Percentiles rank a stretch among this genome's conserved stretches.
These are phyloP conservation scores for Gila robusta DNA, from an alignment of 2,797 vertebrate species.

Conservation along the genomic window DNA sequence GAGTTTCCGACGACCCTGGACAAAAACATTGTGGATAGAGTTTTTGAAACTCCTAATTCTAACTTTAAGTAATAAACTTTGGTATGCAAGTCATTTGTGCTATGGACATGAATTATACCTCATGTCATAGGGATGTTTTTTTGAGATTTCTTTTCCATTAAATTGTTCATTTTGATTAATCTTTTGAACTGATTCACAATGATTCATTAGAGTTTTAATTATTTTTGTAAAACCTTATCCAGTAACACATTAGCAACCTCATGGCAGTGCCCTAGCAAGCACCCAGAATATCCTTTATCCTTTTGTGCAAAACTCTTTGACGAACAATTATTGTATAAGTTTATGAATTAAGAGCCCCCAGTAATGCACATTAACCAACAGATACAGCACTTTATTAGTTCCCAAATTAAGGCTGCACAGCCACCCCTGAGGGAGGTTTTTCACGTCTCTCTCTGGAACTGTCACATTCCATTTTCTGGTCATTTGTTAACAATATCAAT, in stretches of 20 bases:
- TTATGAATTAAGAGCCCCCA: conserved; percentile 54
- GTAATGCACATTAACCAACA: conserved; percentile 62
- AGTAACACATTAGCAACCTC: background rate
- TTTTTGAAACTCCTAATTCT: background rate
- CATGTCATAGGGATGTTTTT: background rate
- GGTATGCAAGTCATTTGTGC: background rate
- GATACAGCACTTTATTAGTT: conserved; percentile 60
- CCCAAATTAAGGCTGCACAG: conserved; percentile 60
- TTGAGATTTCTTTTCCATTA: background rate
- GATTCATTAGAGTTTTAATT: background rate
- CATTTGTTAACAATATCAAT: conserved; percentile 64
- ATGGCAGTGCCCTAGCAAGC: background rate
- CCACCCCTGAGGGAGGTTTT: conserved; percentile 53
- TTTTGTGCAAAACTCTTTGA: conserved; percentile 44
- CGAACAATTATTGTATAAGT: conserved; percentile 59
- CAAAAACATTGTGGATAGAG: background rate
- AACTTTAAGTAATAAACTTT: background rate
- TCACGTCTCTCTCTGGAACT: conserved; percentile 53
- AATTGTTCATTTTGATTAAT: background rate
- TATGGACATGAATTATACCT: background rate
- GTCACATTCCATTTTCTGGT: conserved; percentile 66
- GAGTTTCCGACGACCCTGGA: conserved; percentile 4
- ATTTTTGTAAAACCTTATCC: background rate
- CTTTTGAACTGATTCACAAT: background rate
- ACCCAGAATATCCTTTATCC: background rate